A percentile compares a stretch with the other conserved stretches of the same genome.
Conservation (phyloP, 1,140 invertebrate species). For the Palaemon carinicauda region DNA sequence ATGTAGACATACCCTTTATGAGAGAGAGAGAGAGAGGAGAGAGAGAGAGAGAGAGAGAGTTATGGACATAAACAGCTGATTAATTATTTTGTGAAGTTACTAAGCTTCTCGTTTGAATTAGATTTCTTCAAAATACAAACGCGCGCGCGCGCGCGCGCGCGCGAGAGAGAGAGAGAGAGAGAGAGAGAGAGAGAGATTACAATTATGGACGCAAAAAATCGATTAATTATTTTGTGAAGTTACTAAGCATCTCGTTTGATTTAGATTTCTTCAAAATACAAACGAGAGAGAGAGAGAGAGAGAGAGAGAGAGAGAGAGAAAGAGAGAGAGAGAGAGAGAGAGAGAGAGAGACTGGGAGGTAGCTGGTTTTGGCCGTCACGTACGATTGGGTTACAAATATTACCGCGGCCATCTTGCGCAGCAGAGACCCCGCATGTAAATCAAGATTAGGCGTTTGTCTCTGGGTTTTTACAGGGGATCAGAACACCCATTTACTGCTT, state of each 20-base stretch:
- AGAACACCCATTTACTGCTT: neutral
- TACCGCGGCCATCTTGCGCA: constrained; percentile 44
- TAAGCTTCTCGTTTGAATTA: too few species aligned
- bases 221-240: too few species aligned
- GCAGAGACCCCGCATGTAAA: neutral
- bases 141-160: too few species aligned
- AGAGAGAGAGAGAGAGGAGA: neutral
- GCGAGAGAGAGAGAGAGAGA: too few species aligned
- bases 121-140: too few species aligned
- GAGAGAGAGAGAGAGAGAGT: neutral
- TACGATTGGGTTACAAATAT: constrained; percentile 48
- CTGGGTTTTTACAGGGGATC: neutral
- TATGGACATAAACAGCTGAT: too few species aligned
- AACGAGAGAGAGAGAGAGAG: neutral
- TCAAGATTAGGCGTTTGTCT: neutral
- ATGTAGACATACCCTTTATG: neutral
- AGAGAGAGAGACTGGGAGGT: neutral
- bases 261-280: too few species aligned
- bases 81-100: too few species aligned
- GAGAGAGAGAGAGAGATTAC: too few species aligned
- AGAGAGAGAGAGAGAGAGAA: neutral
- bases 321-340: neutral
- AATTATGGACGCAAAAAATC: too few species aligned
- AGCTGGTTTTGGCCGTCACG: constrained; percentile 29
- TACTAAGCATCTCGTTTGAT: too few species aligned